Percentiles rank a stretch among this genome's conserved stretches.
Conservation (phyloP, 2,113 vertebrate genomes). For the Cavia aperea region DNA sequence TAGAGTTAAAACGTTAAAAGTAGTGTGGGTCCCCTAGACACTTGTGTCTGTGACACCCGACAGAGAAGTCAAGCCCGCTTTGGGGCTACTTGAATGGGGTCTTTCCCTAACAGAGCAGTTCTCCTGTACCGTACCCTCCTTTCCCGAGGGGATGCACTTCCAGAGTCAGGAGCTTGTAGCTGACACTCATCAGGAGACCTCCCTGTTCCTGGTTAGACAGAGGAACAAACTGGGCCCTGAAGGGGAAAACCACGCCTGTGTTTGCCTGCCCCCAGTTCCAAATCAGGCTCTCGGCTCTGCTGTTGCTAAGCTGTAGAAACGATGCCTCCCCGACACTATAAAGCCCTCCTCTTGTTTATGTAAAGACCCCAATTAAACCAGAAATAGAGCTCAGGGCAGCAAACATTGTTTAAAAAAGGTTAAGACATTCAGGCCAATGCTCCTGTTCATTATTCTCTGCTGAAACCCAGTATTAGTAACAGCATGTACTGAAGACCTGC, state of each 20-base stretch:
- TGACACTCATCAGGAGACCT: neutral
- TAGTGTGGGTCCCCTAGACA: rapidly evolving
- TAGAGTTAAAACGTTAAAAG: conserved; percentile 20
- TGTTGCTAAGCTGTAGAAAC: conserved; percentile 48
- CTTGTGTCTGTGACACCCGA: neutral
- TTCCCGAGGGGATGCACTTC: conserved; percentile 1
- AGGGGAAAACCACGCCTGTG: neutral
- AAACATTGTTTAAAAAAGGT: conserved; percentile 77
- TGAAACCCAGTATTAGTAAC: conserved; percentile 83
- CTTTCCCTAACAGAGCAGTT: neutral
- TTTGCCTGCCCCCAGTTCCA: neutral
- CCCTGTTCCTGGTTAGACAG: conserved; percentile 13
- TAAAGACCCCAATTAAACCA: conserved; percentile 73
- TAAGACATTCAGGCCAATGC: conserved; percentile 74
- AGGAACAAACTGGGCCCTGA: neutral
- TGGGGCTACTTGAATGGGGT: neutral
- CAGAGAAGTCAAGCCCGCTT: neutral
- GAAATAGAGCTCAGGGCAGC: conserved; percentile 75
- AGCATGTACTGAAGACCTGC: conserved; percentile 78
- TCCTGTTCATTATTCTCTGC: conserved; percentile 75
- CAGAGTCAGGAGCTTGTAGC: neutral
- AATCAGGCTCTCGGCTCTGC: conserved; percentile 25
- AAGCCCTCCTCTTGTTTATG: conserved; percentile 70
- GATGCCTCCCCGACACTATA: conserved; percentile 52
- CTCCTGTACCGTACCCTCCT: neutral